Evolutionary conservation across 2,113 vertebrate species (phyloP).

Genomic region (Dromas ardeola): DNA sequence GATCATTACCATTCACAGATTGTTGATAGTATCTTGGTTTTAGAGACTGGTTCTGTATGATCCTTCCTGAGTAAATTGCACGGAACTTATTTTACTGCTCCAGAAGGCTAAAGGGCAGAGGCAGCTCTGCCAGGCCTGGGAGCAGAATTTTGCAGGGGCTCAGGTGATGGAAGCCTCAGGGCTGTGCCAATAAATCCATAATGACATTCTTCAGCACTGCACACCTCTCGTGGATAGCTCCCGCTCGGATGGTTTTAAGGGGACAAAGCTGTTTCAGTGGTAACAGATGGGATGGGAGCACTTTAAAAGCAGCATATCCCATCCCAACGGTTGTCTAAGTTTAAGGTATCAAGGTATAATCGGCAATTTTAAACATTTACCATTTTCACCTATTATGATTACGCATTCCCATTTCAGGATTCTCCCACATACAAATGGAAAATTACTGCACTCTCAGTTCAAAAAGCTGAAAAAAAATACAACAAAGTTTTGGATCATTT

Average conservation of each 20-base stretch:
- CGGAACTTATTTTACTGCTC: background rate
- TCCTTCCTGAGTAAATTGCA: background rate
- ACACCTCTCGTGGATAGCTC: background rate
- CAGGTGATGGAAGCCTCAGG: background rate
- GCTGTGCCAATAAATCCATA: background rate
- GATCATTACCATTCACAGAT: background rate
- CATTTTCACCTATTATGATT: background rate
- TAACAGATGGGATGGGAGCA: background rate
- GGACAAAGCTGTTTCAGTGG: background rate
- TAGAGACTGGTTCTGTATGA: background rate
- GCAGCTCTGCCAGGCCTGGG: background rate
- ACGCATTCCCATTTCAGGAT: background rate
- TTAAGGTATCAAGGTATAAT: background rate
- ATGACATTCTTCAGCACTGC: background rate
- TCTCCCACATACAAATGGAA: background rate
- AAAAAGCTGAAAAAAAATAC: background rate
- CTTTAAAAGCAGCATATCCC: background rate
- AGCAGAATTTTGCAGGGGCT: background rate
- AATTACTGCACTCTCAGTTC: background rate
- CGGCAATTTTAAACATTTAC: background rate
- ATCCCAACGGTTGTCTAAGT: background rate
- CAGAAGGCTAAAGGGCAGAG: background rate
- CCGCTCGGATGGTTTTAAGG: background rate
- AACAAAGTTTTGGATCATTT: background rate
- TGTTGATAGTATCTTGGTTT: conserved; percentile 7